Conservation (phyloP, 2,113 vertebrate genomes). For the Dromiciops gliroides region DNA sequence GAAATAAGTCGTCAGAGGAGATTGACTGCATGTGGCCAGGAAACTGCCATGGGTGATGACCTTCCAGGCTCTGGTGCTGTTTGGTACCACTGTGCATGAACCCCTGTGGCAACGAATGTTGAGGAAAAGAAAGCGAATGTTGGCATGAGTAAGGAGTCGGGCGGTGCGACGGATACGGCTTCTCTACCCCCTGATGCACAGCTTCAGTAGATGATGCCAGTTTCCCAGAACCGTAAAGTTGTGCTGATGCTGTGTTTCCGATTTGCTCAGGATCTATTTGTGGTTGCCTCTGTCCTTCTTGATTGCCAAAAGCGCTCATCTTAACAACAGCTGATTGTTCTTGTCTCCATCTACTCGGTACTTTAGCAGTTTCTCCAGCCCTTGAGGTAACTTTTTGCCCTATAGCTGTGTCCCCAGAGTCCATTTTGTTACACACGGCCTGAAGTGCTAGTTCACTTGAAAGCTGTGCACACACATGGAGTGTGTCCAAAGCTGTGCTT, state of each 20-base stretch:
- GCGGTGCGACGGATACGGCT: constrained; percentile 89
- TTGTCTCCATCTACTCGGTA: constrained; percentile 94
- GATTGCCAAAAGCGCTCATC: constrained; percentile 92
- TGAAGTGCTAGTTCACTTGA: constrained; percentile 86
- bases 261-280: constrained; percentile 89
- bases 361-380: constrained; percentile 91
- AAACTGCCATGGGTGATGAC: constrained; percentile 94
- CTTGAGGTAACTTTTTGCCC: constrained; percentile 93
- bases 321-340: constrained; percentile 90
- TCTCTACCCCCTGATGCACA: constrained; percentile 88
- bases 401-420: constrained; percentile 90
- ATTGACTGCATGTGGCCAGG: constrained; percentile 89
- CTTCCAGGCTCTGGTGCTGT: constrained; percentile 93
- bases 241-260: constrained; percentile 85
- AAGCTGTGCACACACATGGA: constrained; percentile 88
- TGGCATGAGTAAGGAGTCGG: constrained; percentile 90
- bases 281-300: constrained; percentile 87
- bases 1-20: constrained; percentile 94
- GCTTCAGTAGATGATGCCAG: constrained; percentile 86
- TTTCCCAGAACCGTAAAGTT: constrained; percentile 91
- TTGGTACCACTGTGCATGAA: constrained; percentile 91
- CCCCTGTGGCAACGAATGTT: constrained; percentile 93
- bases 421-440: constrained; percentile 91
- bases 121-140: constrained; percentile 93
- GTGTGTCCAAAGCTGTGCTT: constrained; percentile 84